Conservation (phyloP, 2,797 vertebrate genomes). For the Nyctibius grandis region DNA sequence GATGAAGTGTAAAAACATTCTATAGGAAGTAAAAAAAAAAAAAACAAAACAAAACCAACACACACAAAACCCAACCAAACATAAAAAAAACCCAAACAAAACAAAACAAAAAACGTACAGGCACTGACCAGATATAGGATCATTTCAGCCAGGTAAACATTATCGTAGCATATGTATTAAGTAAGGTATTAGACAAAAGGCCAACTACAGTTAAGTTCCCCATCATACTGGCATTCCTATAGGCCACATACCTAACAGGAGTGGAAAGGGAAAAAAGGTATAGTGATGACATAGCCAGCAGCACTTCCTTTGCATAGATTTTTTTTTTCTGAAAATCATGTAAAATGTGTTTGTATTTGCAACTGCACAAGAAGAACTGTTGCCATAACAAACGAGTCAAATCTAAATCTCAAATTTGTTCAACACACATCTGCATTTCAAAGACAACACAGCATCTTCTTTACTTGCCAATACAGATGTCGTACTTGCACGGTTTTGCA, state of each 20-base stretch:
- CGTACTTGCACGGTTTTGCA: not conserved
- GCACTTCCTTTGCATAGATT: not conserved
- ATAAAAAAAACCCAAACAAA: not conserved
- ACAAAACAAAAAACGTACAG: not conserved
- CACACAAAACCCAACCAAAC: not conserved
- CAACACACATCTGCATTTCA: not conserved
- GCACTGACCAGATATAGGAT: not conserved
- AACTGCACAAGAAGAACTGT: not conserved
- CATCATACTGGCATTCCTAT: not conserved
- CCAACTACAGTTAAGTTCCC: not conserved
- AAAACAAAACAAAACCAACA: not conserved
- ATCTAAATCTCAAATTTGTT: not conserved
- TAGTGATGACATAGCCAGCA: not conserved
- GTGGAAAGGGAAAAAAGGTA: not conserved
- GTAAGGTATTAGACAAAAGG: not conserved
- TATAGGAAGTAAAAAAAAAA: not conserved
- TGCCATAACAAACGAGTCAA: not conserved
- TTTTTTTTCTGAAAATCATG: not conserved
- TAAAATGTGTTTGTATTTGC: not conserved
- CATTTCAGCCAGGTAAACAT: not conserved
- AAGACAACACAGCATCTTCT: not conserved
- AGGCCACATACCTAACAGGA: not conserved
- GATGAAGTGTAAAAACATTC: not conserved
- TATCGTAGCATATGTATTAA: not conserved
- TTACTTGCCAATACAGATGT: not conserved